Evolutionary conservation across 2,113 vertebrate genomes (phyloP).

Genomic region (Mobula birostris): DNA sequence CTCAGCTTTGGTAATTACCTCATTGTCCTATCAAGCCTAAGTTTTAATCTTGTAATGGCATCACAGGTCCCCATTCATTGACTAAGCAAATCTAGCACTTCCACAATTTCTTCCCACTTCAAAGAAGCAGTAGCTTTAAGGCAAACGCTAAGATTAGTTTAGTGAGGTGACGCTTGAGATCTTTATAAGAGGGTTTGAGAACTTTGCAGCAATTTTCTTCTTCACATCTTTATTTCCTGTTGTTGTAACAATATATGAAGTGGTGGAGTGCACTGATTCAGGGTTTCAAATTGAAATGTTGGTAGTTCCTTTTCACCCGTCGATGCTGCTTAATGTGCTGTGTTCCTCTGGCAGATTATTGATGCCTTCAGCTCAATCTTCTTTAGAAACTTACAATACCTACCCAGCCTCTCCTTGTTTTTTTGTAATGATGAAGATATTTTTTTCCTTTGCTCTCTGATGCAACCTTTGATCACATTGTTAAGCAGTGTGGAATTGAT

Average conservation of each 20-base stretch:
- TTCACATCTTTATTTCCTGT: not conserved
- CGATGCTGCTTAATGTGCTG: no score
- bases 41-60: not conserved
- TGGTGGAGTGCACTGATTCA: no score
- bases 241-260: not conserved
- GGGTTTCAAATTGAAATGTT: no score
- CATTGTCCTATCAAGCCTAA: not conserved
- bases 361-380: not conserved
- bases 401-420: not conserved
- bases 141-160: not conserved
- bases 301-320: no score
- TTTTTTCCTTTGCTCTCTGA: not conserved
- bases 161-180: not conserved
- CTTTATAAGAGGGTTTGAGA: not conserved
- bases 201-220: not conserved
- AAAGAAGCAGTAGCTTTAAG: not conserved
- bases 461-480: not conserved
- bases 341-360: no score
- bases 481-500: not conserved
- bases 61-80: not conserved
- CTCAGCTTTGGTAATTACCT: no score
- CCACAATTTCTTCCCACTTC: not conserved
- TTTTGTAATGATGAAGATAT: not conserved
- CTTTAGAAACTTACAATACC: not conserved
- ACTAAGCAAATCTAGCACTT: conserved; percentile 2